Percentiles rank a stretch among this genome's conserved stretches.
Evolutionary conservation across 2,113 vertebrate species (phyloP).

Genomic region (Chaetops frenatus): DNA sequence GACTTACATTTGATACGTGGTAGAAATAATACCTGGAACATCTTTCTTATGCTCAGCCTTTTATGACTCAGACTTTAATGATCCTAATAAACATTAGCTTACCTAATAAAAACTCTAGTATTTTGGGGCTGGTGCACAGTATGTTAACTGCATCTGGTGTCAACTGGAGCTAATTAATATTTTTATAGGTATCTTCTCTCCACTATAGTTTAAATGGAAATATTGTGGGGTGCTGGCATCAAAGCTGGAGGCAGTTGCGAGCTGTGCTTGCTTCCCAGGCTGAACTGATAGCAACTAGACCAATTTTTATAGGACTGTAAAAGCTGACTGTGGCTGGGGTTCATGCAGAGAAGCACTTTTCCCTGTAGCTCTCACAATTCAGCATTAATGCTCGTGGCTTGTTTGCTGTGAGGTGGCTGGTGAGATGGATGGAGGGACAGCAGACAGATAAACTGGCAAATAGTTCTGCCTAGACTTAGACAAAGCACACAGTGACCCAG

Average conservation of each 20-base stretch:
- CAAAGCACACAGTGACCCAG: constrained; percentile 70
- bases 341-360: constrained; percentile 63
- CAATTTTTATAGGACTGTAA: constrained; percentile 76
- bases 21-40: constrained; percentile 23
- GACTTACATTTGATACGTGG: neutral
- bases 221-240: constrained; percentile 70
- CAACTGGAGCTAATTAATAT: constrained; percentile 81
- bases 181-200: constrained; percentile 77
- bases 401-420: constrained; percentile 35
- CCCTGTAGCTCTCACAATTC: constrained; percentile 30
- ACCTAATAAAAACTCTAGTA: constrained; percentile 72
- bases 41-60: constrained; percentile 39
- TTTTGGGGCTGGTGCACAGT: constrained; percentile 60
- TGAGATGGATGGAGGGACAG: constrained; percentile 40
- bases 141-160: constrained; percentile 72
- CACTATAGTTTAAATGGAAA: constrained; percentile 67
- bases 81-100: constrained; percentile 76
- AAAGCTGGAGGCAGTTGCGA: constrained; percentile 64
- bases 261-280: constrained; percentile 52
- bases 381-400: neutral
- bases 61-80: constrained; percentile 70
- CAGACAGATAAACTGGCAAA: constrained; percentile 51
- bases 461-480: constrained; percentile 34
- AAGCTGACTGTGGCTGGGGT: constrained; percentile 57
- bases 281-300: constrained; percentile 67